Conservation (phyloP, 2,797 vertebrate genomes). For the Serranus cabrilla region DNA sequence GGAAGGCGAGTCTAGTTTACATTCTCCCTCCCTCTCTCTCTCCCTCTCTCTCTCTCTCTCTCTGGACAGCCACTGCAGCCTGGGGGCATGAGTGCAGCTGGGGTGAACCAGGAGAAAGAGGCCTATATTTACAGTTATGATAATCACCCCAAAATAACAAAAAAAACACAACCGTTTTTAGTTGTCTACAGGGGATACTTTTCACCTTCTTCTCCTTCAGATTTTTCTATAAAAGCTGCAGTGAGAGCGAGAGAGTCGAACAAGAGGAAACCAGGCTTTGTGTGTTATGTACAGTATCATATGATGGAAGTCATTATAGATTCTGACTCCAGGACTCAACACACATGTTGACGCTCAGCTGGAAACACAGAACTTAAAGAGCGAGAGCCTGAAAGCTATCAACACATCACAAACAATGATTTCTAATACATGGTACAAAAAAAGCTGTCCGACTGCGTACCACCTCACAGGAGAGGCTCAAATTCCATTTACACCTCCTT, state of each 20-base stretch:
- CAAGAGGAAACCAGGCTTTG: neutral
- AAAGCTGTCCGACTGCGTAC: neutral
- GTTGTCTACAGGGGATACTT: slow-evolving; percentile 13
- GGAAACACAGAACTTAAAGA: slow-evolving; percentile 14
- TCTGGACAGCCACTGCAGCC: slow-evolving; percentile 71
- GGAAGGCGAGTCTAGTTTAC: slow-evolving; percentile 76
- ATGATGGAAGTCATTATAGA: slow-evolving; percentile 15
- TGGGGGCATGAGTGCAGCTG: slow-evolving; percentile 73
- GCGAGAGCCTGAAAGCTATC: slow-evolving; percentile 5
- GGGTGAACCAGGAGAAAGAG: slow-evolving; percentile 68
- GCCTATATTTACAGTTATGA: slow-evolving; percentile 55
- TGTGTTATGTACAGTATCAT: slow-evolving; percentile 25
- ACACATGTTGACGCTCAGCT: slow-evolving; percentile 32
- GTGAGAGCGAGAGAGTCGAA: neutral
- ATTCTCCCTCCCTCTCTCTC: slow-evolving; percentile 47
- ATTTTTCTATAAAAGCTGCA: slow-evolving; percentile 15
- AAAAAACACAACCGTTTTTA: slow-evolving; percentile 32
- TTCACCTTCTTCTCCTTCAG: slow-evolving; percentile 6
- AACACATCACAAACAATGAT: neutral
- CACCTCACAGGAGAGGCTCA: neutral
- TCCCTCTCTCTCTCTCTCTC: slow-evolving; percentile 47
- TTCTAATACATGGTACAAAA: neutral
- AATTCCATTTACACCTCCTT: neutral
- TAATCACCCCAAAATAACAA: slow-evolving; percentile 52
- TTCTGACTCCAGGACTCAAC: slow-evolving; percentile 28